Conservation (phyloP, 2,888 invertebrate species). For the Bugula neritina region DNA sequence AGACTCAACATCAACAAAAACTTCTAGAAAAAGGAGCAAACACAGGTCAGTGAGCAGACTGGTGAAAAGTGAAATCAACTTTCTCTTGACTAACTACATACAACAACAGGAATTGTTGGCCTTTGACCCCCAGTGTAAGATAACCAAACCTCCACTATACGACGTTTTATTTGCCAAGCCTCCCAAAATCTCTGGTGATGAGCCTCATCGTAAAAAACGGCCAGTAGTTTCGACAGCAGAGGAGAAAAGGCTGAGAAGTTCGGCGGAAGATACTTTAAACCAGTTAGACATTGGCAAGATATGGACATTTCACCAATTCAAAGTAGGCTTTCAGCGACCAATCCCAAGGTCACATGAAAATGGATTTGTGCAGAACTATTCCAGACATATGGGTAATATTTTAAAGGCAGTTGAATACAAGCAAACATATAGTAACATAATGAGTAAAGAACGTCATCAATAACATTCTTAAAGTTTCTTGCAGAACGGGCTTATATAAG, state of each 20-base stretch:
- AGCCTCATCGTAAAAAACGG: neutral
- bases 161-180: neutral
- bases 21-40: neutral
- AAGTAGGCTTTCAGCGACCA: neutral
- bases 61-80: neutral
- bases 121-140: neutral
- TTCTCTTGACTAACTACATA: neutral
- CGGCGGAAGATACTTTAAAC: neutral
- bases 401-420: neutral
- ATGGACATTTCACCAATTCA: neutral
- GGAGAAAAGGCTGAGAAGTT: neutral
- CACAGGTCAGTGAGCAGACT: neutral
- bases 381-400: constrained; percentile 2
- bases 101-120: neutral
- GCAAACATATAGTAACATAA: neutral
- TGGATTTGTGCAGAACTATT: constrained; percentile 13
- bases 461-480: no score
- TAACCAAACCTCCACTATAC: neutral
- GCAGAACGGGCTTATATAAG: no score
- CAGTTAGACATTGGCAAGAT: neutral
- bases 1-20: no score
- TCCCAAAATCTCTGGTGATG: neutral
- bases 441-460: neutral
- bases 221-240: neutral
- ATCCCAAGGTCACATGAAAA: neutral